Percentiles rank a stretch among this genome's conserved stretches.
Conservation (phyloP, 2,797 vertebrate genomes). For the Pseudocheirus occidentalis region DNA sequence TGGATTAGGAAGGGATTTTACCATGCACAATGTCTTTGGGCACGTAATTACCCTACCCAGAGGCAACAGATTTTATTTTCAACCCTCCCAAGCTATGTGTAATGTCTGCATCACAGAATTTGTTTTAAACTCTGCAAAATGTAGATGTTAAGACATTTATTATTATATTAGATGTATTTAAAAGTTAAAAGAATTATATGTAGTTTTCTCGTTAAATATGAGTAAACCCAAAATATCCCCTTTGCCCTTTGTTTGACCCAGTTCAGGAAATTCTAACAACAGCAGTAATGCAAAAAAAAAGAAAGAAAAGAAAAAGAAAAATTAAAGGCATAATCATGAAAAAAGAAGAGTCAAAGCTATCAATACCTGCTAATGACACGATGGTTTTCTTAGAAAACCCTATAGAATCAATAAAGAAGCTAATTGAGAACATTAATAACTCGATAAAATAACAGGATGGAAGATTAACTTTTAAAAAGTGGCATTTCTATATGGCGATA, state of each 20-base stretch:
- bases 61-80: not conserved
- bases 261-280: not conserved
- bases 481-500: not conserved
- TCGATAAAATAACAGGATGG: not conserved
- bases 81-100: not conserved
- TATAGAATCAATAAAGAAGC: not conserved
- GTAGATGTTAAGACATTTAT: not conserved
- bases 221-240: not conserved
- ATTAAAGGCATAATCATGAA: not conserved
- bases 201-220: not conserved
- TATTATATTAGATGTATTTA: not conserved
- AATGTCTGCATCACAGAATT: not conserved
- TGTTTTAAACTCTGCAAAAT: not conserved
- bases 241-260: not conserved
- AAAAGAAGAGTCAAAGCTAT: not conserved
- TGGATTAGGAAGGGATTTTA: not conserved
- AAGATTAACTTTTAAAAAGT: not conserved
- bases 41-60: not conserved
- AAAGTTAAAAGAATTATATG: not conserved
- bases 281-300: not conserved
- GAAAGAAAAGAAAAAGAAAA: not conserved
- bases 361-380: not conserved
- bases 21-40: not conserved
- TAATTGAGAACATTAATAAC: not conserved
- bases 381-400: not conserved